phyloP scores from a whole-genome alignment of 35 echinoderm and acorn worm genomes.

The Chiridota heheva region DNA sequence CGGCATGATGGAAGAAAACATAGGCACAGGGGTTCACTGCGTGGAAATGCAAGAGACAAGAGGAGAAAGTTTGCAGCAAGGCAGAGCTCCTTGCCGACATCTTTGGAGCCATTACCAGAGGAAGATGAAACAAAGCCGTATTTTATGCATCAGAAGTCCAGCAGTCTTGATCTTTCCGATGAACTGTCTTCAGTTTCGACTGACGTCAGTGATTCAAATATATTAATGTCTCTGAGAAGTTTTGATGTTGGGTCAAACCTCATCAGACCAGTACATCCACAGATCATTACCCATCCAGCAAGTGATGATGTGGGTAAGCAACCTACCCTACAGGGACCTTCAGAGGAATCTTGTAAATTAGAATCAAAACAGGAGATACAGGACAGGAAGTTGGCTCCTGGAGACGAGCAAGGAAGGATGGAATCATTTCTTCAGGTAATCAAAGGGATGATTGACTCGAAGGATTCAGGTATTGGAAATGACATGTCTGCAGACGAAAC shows the following conservation, averaged over 20 bases:
- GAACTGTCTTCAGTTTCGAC: too few species aligned
- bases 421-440: conserved; percentile 71
- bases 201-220: conserved; percentile 17
- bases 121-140: conserved; percentile 75
- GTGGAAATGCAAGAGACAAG: conserved; percentile 72
- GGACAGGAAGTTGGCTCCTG: too few species aligned
- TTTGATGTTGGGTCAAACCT: too few species aligned
- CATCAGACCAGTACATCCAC: too few species aligned
- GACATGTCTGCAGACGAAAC: conserved; percentile 62
- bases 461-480: conserved; percentile 93
- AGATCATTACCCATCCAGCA: too few species aligned
- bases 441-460: conserved; percentile 86
- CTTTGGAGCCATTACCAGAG: conserved; percentile 82
- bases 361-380: too few species aligned
- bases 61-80: conserved; percentile 58
- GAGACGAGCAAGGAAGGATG: too few species aligned
- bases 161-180: conserved; percentile 60
- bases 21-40: conserved; percentile 5
- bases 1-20: conserved; percentile 40
- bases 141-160: conserved; percentile 65
- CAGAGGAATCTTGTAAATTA: too few species aligned
- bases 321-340: too few species aligned
- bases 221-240: conserved; percentile 37
- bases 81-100: conserved; percentile 87
- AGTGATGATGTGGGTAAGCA: too few species aligned